Evolutionary conservation across 2,797 vertebrate species (phyloP).

Genomic region (Pangasius larnaudii): DNA sequence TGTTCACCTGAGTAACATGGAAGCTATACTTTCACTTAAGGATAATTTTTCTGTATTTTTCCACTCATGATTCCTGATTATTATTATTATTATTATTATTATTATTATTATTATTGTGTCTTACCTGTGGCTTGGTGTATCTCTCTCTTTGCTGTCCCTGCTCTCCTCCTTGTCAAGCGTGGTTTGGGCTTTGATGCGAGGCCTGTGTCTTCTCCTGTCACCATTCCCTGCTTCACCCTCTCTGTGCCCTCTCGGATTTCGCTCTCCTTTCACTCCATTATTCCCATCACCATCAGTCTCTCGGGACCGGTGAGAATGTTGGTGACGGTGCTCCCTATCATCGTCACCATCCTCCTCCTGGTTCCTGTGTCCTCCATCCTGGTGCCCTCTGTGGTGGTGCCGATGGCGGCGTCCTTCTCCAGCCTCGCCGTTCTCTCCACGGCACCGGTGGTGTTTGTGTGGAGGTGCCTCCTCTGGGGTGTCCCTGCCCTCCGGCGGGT

Average conservation of each 20-base stretch:
- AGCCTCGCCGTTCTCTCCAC: conserved; percentile 73
- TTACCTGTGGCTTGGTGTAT: conserved; percentile 73
- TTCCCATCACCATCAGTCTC: conserved; percentile 74
- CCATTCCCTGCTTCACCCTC: conserved; percentile 71
- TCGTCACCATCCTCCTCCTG: conserved; percentile 75
- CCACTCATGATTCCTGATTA: background rate
- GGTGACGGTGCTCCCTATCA: conserved; percentile 73
- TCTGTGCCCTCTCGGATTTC: conserved; percentile 74
- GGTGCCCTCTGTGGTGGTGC: conserved; percentile 78
- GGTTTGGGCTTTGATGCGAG: conserved; percentile 74
- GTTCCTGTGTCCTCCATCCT: conserved; percentile 67
- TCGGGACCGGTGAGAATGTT: conserved; percentile 75
- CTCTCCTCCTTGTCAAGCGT: conserved; percentile 77
- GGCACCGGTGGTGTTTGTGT: conserved; percentile 80
- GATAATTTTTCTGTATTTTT: background rate
- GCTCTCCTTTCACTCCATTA: conserved; percentile 73
- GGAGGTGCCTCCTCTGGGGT: conserved; percentile 59
- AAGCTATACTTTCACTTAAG: background rate
- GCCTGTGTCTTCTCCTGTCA: conserved; percentile 80
- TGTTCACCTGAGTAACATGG: background rate
- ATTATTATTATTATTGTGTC: background rate
- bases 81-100: background rate
- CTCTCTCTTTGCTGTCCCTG: conserved; percentile 69
- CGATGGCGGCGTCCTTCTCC: conserved; percentile 71
- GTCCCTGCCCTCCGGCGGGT: conserved; percentile 59